A percentile compares a stretch with the other conserved stretches of the same genome.
Evolutionary conservation across 2,113 vertebrate species (phyloP).

Genomic region (Muntiacus muntjak): DNA sequence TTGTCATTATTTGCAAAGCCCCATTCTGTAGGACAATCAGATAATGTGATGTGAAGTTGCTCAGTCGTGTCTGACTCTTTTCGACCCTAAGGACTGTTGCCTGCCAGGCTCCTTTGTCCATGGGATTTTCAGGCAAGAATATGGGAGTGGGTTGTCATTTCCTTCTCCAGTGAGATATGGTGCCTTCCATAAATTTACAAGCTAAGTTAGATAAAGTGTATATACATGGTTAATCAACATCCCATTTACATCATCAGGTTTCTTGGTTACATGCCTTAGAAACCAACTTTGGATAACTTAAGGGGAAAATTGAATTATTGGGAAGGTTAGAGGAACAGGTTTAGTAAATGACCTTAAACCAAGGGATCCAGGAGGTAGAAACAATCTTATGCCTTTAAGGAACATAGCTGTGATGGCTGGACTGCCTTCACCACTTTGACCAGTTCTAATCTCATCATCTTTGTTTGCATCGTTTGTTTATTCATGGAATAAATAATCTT

Average conservation of each 20-base stretch:
- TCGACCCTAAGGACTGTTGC: not conserved
- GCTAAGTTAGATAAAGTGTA: not conserved
- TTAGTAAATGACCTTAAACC: not conserved
- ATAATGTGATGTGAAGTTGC: not conserved
- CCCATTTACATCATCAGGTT: not conserved
- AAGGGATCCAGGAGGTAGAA: not conserved
- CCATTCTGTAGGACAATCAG: not conserved
- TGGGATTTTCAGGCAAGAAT: not conserved
- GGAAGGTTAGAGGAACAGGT: not conserved
- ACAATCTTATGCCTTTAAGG: rapidly evolving
- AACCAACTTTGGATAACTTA: not conserved
- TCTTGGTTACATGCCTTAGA: not conserved
- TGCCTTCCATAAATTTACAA: not conserved
- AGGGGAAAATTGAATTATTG: not conserved
- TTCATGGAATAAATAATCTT: not conserved
- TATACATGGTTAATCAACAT: not conserved
- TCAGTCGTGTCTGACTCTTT: not conserved
- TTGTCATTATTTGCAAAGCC: not conserved
- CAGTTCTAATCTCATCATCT: not conserved
- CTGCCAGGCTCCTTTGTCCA: not conserved
- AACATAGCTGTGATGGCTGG: rapidly evolving
- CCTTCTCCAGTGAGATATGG: not conserved
- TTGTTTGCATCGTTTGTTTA: not conserved
- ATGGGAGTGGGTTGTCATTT: not conserved
- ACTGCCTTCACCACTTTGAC: too few species aligned